These are phyloP conservation scores for Brachionus koreanus DNA, from an alignment of 1,140 invertebrate species.

Conservation along the genomic window DNA sequence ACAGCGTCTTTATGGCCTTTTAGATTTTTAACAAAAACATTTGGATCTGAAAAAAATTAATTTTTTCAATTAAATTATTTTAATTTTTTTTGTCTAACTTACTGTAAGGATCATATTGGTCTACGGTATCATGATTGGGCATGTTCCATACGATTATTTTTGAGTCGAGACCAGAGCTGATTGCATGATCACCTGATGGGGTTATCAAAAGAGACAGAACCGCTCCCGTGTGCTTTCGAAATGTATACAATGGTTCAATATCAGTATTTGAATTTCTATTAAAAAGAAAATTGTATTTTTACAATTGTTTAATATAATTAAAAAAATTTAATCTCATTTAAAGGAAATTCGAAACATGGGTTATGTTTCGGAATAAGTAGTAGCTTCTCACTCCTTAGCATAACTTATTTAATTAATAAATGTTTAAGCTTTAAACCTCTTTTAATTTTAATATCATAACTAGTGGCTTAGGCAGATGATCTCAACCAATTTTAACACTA, in stretches of 20 bases:
- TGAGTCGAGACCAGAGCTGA: slow-evolving; percentile 86
- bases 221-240: slow-evolving; percentile 63
- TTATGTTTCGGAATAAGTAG: too few species aligned
- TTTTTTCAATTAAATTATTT: background rate
- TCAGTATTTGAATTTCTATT: slow-evolving; percentile 6
- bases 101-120: slow-evolving; percentile 93
- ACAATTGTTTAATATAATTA: too few species aligned
- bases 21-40: slow-evolving; percentile 73
- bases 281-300: too few species aligned
- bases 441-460: too few species aligned
- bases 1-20: slow-evolving; percentile 90
- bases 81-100: slow-evolving; percentile 46
- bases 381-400: too few species aligned
- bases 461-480: too few species aligned
- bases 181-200: slow-evolving; percentile 83
- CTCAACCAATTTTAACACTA: too few species aligned
- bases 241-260: slow-evolving; percentile 37
- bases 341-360: too few species aligned
- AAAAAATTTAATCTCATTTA: too few species aligned
- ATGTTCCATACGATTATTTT: slow-evolving; percentile 93
- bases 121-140: slow-evolving; percentile 78
- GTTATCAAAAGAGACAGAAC: slow-evolving; percentile 90
- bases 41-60: slow-evolving; percentile 68
- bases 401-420: too few species aligned
- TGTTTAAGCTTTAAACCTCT: too few species aligned